These are phyloP conservation scores for Lissonota sp. DNA, from an alignment of 2,888 invertebrate species.

Conservation along the genomic window DNA sequence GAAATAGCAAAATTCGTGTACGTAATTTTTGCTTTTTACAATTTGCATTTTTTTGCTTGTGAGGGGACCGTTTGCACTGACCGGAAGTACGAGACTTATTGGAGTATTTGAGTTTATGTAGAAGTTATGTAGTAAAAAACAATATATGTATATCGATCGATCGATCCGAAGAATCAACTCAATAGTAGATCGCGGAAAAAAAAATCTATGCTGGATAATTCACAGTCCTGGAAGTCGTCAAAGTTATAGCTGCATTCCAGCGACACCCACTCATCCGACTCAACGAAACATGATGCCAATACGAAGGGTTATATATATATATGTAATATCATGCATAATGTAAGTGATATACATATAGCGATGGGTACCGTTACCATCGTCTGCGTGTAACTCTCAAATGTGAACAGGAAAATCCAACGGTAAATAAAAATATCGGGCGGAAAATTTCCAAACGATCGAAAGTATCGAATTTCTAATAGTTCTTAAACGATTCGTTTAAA, in stretches of 20 bases:
- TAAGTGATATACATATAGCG: slow-evolving; percentile 45
- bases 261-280: slow-evolving; percentile 56
- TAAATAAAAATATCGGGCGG: slow-evolving; percentile 66
- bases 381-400: slow-evolving; percentile 53
- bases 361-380: slow-evolving; percentile 65
- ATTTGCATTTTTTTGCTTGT: too few species aligned
- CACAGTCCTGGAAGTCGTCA: slow-evolving; percentile 14
- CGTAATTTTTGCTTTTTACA: too few species aligned
- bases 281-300: slow-evolving; percentile 62
- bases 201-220: slow-evolving; percentile 9
- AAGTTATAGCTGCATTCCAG: slow-evolving; percentile 55
- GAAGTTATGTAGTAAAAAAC: neutral
- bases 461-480: slow-evolving; percentile 9
- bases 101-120: neutral
- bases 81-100: slow-evolving; percentile 27
- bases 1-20: too few species aligned
- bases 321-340: slow-evolving; percentile 21
- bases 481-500: too few species aligned
- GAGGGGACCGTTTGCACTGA: neutral
- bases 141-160: slow-evolving; percentile 1
- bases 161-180: slow-evolving; percentile 1
- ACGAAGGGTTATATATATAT: slow-evolving; percentile 15
- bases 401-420: slow-evolving; percentile 77
- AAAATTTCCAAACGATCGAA: slow-evolving; percentile 13
- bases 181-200: slow-evolving; percentile 19